Percentiles rank a stretch among this genome's conserved stretches.
These are phyloP conservation scores for Philereme transversata DNA, from an alignment of 2,888 invertebrate genomes.

Conservation along the genomic window DNA sequence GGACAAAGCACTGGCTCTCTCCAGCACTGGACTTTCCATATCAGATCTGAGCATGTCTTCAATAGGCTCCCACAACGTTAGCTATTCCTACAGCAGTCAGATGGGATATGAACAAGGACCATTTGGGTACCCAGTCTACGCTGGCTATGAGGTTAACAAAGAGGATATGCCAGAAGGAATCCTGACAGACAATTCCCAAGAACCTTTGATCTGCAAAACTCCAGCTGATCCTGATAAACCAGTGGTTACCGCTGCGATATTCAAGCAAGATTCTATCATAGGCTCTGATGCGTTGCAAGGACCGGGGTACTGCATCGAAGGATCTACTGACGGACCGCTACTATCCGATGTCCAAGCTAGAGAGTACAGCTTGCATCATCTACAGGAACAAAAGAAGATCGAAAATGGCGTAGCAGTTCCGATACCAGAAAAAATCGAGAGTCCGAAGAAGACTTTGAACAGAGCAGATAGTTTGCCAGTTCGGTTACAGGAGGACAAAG, in stretches of 20 bases:
- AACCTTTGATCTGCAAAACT: slow-evolving; percentile 76
- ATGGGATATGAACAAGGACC: slow-evolving; percentile 89
- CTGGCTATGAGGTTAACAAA: slow-evolving; percentile 81
- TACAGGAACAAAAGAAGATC: slow-evolving; percentile 72
- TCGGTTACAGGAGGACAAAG: slow-evolving; percentile 76
- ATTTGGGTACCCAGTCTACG: slow-evolving; percentile 87
- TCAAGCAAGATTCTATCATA: slow-evolving; percentile 85
- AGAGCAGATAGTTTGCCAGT: slow-evolving; percentile 83
- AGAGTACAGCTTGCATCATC: slow-evolving; percentile 71
- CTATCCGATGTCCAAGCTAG: slow-evolving; percentile 79
- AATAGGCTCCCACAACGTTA: slow-evolving; percentile 87
- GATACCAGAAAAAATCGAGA: slow-evolving; percentile 64
- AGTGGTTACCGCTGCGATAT: slow-evolving; percentile 88
- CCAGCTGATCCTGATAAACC: slow-evolving; percentile 84
- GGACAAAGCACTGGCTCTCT: slow-evolving; percentile 79
- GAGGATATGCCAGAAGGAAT: slow-evolving; percentile 64
- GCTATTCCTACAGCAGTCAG: slow-evolving; percentile 92
- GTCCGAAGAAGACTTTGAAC: slow-evolving; percentile 76
- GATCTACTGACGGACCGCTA: slow-evolving; percentile 78
- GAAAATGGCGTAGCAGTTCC: slow-evolving; percentile 70
- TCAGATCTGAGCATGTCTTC: slow-evolving; percentile 91
- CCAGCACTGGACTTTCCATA: slow-evolving; percentile 91
- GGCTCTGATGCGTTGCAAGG: slow-evolving; percentile 72
- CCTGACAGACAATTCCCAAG: slow-evolving; percentile 73
- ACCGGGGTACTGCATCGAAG: slow-evolving; percentile 77